Percentiles rank a stretch among this genome's conserved stretches.
These are phyloP conservation scores for Chanos chanos DNA, from an alignment of 2,797 vertebrate species.

Conservation along the genomic window DNA sequence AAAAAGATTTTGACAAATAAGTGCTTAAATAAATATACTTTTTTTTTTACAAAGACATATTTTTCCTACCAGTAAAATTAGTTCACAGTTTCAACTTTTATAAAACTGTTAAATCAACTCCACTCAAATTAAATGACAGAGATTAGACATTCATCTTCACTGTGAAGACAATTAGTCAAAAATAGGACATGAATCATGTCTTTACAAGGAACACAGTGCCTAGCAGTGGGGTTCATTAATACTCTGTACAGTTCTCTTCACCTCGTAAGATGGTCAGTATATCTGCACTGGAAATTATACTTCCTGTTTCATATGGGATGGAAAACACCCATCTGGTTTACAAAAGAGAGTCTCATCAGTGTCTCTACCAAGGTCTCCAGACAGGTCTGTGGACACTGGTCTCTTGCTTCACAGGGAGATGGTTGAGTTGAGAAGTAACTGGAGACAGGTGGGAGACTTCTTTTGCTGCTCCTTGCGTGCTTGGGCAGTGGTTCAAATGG, in stretches of 20 bases:
- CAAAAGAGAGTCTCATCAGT: constrained; percentile 12
- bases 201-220: constrained; percentile 21
- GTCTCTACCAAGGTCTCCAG: constrained; percentile 61
- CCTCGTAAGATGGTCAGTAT: too few species aligned
- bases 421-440: constrained; percentile 29
- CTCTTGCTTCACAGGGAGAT: constrained; percentile 45
- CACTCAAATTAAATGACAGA: constrained; percentile 33
- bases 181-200: background rate
- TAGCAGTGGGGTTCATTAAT: too few species aligned
- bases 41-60: background rate
- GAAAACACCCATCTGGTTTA: constrained; percentile 42
- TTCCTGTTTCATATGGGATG: constrained; percentile 39
- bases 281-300: constrained; percentile 57
- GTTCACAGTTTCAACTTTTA: too few species aligned
- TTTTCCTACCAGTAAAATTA: too few species aligned
- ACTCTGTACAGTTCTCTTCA: too few species aligned
- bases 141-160: constrained; percentile 23
- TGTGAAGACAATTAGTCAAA: constrained; percentile 16
- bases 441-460: constrained; percentile 26
- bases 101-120: constrained; percentile 14
- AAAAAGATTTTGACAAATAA: background rate
- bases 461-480: constrained; percentile 26
- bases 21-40: background rate
- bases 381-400: constrained; percentile 28
- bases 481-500: constrained; percentile 30